A percentile compares a stretch with the other conserved stretches of the same genome.
Evolutionary conservation across 2,797 vertebrate genomes (phyloP).

Genomic region (Calcarius lapponicus): DNA sequence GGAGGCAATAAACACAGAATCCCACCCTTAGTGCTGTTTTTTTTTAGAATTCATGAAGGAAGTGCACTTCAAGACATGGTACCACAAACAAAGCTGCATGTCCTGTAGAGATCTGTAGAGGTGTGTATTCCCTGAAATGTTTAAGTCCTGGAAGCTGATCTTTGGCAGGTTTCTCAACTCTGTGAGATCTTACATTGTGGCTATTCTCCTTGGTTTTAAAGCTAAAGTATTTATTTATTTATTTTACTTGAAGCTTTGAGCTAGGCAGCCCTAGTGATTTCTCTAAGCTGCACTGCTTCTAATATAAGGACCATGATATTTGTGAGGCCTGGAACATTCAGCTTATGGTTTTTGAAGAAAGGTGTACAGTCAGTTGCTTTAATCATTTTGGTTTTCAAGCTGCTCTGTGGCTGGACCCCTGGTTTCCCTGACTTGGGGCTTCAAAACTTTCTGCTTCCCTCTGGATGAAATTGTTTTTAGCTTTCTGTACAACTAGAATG

Average conservation of each 20-base stretch:
- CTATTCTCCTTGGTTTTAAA: not conserved
- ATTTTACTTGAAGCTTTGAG: not conserved
- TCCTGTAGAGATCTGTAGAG: not conserved
- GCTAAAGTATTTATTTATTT: not conserved
- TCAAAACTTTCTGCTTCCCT: conserved; percentile 4
- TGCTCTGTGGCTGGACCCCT: not conserved
- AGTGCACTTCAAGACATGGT: not conserved
- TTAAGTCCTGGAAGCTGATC: not conserved
- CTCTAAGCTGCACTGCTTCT: not conserved
- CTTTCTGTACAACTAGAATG: not conserved
- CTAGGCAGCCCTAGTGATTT: not conserved
- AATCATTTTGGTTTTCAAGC: not conserved
- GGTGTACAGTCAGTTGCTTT: not conserved
- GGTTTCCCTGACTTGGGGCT: not conserved
- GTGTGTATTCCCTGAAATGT: not conserved
- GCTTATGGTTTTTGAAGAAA: not conserved
- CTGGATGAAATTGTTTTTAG: not conserved
- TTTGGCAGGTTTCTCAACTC: not conserved
- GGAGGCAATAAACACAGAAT: not conserved
- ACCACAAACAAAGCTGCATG: not conserved
- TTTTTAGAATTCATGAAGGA: not conserved
- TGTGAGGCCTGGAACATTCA: not conserved
- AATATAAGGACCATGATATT: not conserved
- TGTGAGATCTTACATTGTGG: not conserved
- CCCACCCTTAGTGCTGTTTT: not conserved